Evolutionary conservation across 2,888 invertebrate species (phyloP).

Genomic region (Campoletis raptor): DNA sequence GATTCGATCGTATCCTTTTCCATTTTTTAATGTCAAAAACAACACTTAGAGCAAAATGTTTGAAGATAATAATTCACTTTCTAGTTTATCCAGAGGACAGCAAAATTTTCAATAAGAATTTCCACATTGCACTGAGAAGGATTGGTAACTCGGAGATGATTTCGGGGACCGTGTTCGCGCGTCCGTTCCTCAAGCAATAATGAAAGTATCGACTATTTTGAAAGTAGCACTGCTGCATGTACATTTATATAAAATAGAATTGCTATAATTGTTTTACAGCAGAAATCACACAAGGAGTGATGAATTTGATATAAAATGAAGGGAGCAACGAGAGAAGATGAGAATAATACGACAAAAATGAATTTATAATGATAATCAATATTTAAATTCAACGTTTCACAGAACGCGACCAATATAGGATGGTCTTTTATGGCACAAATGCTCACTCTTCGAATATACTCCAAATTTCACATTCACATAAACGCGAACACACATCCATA

Average conservation of each 20-base stretch:
- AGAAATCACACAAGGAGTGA: neutral
- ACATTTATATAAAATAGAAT: neutral
- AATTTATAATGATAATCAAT: constrained; percentile 60
- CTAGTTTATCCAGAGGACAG: neutral
- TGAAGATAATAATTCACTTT: neutral
- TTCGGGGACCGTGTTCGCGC: neutral
- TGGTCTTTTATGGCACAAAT: neutral
- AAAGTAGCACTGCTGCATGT: neutral
- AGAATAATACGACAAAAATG: constrained; percentile 50
- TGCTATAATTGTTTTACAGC: constrained; percentile 45
- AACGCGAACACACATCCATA: neutral
- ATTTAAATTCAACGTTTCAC: constrained; percentile 22
- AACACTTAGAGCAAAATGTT: neutral
- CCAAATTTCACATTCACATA: constrained; percentile 6
- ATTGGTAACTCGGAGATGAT: neutral
- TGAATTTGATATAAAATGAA: constrained; percentile 2
- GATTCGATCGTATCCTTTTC: constrained; percentile 31
- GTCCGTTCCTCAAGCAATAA: constrained; percentile 33
- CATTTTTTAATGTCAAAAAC: neutral
- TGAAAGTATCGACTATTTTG: constrained; percentile 36
- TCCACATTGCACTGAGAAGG: neutral
- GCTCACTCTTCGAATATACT: neutral
- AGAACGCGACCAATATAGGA: constrained; percentile 8
- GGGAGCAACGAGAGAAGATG: constrained; percentile 6
- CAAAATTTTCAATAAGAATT: constrained; percentile 5